Base-by-base conservation (phyloP, 2,888 invertebrate species). In the Nematopogon swammerdamellus region DNA sequence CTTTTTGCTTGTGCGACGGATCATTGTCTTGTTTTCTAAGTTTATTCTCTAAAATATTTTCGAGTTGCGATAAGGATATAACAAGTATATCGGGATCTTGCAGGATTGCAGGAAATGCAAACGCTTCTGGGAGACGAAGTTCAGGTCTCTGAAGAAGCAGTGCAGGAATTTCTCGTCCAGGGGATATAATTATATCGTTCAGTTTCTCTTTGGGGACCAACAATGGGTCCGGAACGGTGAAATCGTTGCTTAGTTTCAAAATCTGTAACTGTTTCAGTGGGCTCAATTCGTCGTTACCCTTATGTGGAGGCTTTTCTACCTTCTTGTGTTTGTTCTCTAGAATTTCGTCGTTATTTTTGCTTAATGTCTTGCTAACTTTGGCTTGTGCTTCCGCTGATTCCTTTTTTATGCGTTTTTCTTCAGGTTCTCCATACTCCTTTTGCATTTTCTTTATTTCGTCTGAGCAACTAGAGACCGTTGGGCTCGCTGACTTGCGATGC, bases 181-280 rank as follows among this genome's bases (percentile, higher is more conserved):
- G 92, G 3, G 86, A 83, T 1, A 85, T 82, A 19, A 92, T 73
- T 36, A 92, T 84, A 18, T 83, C 82, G 48, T 86, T 85, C 46
- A 92, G 69, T 59, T 85, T 84, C 60, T 89, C 87, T 68, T 89
- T 88, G 48, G 92, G 92, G 53, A 92, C 86, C 52, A 92, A 68
- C 59, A 92, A 79, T 10, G 92, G 92, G 76, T 92, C 91, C 44
- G 92, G 92, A 62, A 92, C 84, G 63, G 86, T 84, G 60, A 88
- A 83, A 55, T 85, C 84, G 6, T 85, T 79, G 59, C 85, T 86
- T 46, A 80, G 77, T 53, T 88, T 80, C 19, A 92, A 73, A 61
- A 85, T 81, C 56, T 87, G 85, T 8, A 92, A 72, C 62, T 92
- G 92, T 51, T 85, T 85, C 5, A 90, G 63, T 0, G 92, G 87